Conservation (phyloP, 2,113 vertebrate species). For the Psephotus haematonotus region DNA sequence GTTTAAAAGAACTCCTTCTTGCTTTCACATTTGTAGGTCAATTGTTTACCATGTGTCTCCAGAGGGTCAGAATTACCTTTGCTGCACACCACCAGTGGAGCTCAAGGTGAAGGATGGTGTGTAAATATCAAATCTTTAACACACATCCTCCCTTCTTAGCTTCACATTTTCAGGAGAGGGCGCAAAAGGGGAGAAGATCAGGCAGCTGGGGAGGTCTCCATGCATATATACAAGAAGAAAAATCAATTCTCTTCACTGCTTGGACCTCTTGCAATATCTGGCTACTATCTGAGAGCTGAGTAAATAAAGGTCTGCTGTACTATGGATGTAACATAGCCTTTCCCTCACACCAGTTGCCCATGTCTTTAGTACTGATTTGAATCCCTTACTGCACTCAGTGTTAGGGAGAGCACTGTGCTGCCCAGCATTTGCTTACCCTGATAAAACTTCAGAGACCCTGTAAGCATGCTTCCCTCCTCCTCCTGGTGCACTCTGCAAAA, state of each 20-base stretch:
- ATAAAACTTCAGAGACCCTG: background rate
- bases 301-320: background rate
- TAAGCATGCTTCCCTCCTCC: background rate
- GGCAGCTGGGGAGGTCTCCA: background rate
- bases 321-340: background rate
- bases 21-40: background rate
- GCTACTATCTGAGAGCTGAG: background rate
- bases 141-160: background rate
- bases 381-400: fast-evolving
- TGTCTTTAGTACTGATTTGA: background rate
- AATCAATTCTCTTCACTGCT: background rate
- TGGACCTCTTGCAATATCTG: background rate
- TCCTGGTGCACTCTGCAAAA: background rate
- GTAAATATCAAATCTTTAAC: background rate
- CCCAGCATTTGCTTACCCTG: background rate
- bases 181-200: background rate
- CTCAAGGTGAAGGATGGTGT: background rate
- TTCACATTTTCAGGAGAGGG: background rate
- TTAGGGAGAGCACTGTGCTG: background rate
- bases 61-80: background rate
- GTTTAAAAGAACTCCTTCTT: background rate
- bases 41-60: background rate
- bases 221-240: background rate
- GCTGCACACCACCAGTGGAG: background rate
- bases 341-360: background rate